A percentile compares a stretch with the other conserved stretches of the same genome.
phyloP scores from a whole-genome alignment of 2,888 invertebrate genomes.

The Apamea crenata region DNA sequence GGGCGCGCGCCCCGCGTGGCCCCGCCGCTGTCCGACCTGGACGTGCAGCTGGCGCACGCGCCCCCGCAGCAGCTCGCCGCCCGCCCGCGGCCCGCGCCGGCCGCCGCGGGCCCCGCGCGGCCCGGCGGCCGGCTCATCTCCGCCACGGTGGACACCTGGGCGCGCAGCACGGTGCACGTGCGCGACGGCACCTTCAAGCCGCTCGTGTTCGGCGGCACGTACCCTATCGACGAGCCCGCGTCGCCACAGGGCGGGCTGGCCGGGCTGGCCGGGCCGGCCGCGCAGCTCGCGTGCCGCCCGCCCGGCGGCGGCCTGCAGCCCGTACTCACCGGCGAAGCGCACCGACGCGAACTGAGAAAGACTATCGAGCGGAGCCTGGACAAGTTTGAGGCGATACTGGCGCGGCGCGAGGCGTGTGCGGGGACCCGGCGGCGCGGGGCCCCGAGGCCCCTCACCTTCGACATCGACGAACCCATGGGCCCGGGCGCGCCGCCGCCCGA shows the following conservation, averaged over 20 bases:
- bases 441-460: conserved; percentile 68
- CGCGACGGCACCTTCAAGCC: conserved; percentile 88
- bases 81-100: conserved; percentile 47
- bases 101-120: conserved; percentile 51
- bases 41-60: conserved; percentile 74
- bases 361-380: conserved; percentile 88
- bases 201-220: conserved; percentile 96
- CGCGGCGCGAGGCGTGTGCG: conserved; percentile 69
- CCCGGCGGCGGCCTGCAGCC: conserved; percentile 61
- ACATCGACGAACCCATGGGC: conserved; percentile 67
- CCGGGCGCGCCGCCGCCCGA: conserved; percentile 46
- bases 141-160: conserved; percentile 92
- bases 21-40: conserved; percentile 73
- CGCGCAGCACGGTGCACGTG: conserved; percentile 84
- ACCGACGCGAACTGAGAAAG: conserved; percentile 74
- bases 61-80: conserved; percentile 12
- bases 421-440: conserved; percentile 1
- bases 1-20: conserved; percentile 86
- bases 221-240: conserved; percentile 94
- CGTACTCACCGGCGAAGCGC: conserved; percentile 53
- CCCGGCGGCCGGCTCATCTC: conserved; percentile 89
- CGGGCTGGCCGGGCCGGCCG: not conserved
- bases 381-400: conserved; percentile 82
- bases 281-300: conserved; percentile 22
- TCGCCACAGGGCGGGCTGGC: conserved; percentile 66